These are phyloP conservation scores for Paradoxurus hermaphroditus DNA, from an alignment of 2,113 vertebrate species.

Conservation along the genomic window DNA sequence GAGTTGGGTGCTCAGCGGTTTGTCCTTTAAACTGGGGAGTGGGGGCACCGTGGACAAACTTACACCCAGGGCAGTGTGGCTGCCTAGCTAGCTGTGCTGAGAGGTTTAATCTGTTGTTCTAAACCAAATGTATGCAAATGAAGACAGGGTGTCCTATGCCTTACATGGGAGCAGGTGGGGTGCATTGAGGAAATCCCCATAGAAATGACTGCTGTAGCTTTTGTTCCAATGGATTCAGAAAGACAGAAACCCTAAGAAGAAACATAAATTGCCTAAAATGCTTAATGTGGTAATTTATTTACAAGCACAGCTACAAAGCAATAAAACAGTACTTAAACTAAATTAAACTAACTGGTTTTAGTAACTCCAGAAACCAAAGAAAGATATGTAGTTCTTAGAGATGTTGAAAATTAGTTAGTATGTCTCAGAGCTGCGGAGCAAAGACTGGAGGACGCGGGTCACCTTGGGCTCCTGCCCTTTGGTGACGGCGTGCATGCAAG, in stretches of 20 bases:
- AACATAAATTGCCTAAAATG: constrained; percentile 48
- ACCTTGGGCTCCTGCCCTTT: background rate
- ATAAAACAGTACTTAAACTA: constrained; percentile 53
- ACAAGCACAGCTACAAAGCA: constrained; percentile 49
- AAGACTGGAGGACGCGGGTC: background rate
- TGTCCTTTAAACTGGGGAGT: background rate
- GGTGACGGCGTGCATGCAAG: rapidly evolving
- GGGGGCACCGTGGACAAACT: background rate
- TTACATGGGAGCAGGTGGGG: background rate
- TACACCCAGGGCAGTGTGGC: background rate
- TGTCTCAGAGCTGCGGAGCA: background rate
- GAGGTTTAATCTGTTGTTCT: background rate
- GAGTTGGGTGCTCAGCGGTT: background rate
- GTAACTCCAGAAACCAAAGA: constrained; percentile 43
- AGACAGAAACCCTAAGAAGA: constrained; percentile 44
- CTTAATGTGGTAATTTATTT: constrained; percentile 62
- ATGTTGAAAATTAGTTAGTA: constrained; percentile 33
- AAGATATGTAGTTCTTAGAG: constrained; percentile 52
- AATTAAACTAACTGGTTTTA: constrained; percentile 58
- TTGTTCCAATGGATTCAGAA: background rate
- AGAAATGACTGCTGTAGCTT: constrained; percentile 3
- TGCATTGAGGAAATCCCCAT: background rate
- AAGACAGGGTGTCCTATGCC: background rate
- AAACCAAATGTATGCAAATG: constrained; percentile 14
- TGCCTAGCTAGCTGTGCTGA: background rate